Conservation (phyloP, 2,113 vertebrate species). For the Eleginops maclovinus region DNA sequence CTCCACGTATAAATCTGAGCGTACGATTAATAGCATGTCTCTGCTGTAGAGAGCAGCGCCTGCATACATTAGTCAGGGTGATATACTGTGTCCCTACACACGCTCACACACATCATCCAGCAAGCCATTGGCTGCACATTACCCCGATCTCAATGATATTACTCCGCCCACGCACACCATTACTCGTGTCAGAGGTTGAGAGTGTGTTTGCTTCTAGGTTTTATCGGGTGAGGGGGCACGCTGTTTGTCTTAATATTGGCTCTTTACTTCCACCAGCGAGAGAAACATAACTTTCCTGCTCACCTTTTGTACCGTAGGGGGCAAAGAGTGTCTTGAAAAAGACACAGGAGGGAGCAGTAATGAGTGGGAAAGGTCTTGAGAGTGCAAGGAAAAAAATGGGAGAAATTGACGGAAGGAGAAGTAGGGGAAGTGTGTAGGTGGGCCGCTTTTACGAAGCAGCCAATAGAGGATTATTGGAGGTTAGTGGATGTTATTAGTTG, state of each 20-base stretch:
- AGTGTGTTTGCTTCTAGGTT: not conserved
- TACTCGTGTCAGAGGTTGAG: slow-evolving; percentile 51
- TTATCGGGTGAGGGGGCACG: not conserved
- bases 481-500: slow-evolving; percentile 60
- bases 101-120: slow-evolving; percentile 37
- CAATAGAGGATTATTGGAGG: slow-evolving; percentile 51
- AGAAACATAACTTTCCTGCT: slow-evolving; percentile 4
- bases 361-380: slow-evolving; percentile 15
- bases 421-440: slow-evolving; percentile 16
- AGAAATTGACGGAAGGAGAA: slow-evolving; percentile 15
- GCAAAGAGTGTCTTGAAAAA: not conserved
- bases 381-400: no score
- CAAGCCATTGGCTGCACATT: slow-evolving; percentile 47
- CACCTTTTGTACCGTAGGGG: slow-evolving; percentile 8
- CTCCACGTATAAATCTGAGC: slow-evolving; percentile 24
- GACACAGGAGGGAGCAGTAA: not conserved
- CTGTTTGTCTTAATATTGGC: slow-evolving; percentile 1
- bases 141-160: slow-evolving; percentile 46
- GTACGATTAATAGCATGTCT: slow-evolving; percentile 44
- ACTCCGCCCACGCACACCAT: slow-evolving; percentile 47
- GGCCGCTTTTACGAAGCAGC: slow-evolving; percentile 11
- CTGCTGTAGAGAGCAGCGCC: slow-evolving; percentile 29
- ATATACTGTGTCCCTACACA: slow-evolving; percentile 48
- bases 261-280: not conserved
- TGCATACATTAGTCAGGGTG: slow-evolving; percentile 60